Conservation (phyloP, 1,140 invertebrate species). For the Hetaerina americana region DNA sequence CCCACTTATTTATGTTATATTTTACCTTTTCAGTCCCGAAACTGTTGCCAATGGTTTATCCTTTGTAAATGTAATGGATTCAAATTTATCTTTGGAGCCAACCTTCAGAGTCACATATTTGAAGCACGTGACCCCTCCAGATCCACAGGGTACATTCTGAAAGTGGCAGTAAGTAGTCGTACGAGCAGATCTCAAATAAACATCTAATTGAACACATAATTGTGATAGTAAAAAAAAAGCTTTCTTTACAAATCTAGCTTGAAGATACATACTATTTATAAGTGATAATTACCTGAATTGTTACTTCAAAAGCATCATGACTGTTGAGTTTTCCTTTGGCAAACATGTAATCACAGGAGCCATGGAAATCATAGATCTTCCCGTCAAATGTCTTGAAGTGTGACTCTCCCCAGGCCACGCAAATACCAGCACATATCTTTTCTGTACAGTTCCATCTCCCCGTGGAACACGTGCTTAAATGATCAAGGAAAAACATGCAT, state of each 20-base stretch:
- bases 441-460: conserved; percentile 30
- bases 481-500: not conserved
- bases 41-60: conserved; percentile 33
- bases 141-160: conserved; percentile 71
- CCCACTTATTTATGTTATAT: not conserved
- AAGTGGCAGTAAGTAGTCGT: conserved; percentile 19
- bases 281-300: conserved; percentile 41
- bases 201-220: conserved; percentile 7
- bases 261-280: not conserved
- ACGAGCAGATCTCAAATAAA: conserved; percentile 17
- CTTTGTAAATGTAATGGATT: conserved; percentile 44
- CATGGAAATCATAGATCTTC: conserved; percentile 72
- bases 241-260: not conserved
- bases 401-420: conserved; percentile 71
- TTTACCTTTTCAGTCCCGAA: conserved; percentile 31
- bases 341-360: conserved; percentile 72
- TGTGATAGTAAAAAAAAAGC: conserved; percentile 8
- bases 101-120: conserved; percentile 60
- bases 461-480: conserved; percentile 33
- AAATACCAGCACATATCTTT: conserved; percentile 42
- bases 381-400: conserved; percentile 81
- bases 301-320: conserved; percentile 51
- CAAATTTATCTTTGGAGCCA: conserved; percentile 37
- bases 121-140: conserved; percentile 71
- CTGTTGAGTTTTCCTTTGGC: conserved; percentile 48